phyloP scores from a whole-genome alignment of 2,797 vertebrate genomes.

The Tachyglossus aculeatus region DNA sequence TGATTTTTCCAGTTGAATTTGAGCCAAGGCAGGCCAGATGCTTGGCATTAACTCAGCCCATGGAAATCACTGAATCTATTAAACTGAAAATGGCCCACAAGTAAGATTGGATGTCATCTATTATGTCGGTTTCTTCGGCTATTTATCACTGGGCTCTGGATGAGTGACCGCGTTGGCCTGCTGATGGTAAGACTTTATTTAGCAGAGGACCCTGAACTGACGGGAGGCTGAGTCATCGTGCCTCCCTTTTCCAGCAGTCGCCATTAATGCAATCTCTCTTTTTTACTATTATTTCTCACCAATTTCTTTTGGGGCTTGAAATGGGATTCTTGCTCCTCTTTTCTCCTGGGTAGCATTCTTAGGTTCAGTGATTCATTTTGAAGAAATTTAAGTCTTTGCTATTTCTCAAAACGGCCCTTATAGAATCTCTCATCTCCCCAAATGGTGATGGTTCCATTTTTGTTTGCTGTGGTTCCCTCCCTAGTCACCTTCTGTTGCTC shows the following conservation, averaged over 20 bases:
- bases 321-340: not conserved
- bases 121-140: slow-evolving; percentile 7
- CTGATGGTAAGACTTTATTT: slow-evolving; percentile 21
- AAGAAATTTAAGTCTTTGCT: not conserved
- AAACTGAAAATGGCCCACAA: slow-evolving; percentile 1
- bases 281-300: not conserved
- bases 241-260: slow-evolving; percentile 14
- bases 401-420: not conserved
- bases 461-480: not conserved
- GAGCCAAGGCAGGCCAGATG: slow-evolving; percentile 2
- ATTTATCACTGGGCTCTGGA: slow-evolving; percentile 24
- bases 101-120: slow-evolving; percentile 33
- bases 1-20: slow-evolving; percentile 28
- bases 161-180: slow-evolving; percentile 18
- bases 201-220: slow-evolving; percentile 21
- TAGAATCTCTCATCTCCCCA: not conserved
- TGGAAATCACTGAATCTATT: slow-evolving; percentile 31
- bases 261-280: slow-evolving; percentile 8
- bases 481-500: no score
- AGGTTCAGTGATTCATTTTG: not conserved
- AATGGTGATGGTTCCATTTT: not conserved
- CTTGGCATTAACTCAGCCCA: slow-evolving; percentile 21
- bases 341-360: not conserved
- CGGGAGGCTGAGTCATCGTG: slow-evolving; percentile 15
- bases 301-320: not conserved